These are phyloP conservation scores for Hydrophis major DNA, from an alignment of 2,797 vertebrate genomes.

Conservation along the genomic window DNA sequence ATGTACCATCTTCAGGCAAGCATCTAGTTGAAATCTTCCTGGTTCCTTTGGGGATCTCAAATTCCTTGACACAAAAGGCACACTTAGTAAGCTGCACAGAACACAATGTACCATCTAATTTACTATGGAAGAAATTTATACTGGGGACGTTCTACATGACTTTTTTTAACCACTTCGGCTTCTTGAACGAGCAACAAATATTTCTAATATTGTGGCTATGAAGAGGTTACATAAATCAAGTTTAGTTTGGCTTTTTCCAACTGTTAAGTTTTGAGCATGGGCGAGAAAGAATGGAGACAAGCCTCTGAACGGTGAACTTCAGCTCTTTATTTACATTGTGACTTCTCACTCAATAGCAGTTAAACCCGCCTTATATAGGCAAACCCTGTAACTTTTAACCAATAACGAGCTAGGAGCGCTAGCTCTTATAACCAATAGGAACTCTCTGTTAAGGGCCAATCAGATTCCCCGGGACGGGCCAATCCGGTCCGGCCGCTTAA, in stretches of 20 bases:
- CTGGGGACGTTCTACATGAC: slow-evolving; percentile 46
- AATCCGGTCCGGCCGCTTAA: too few relatives aligned
- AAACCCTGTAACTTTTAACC: too few relatives aligned
- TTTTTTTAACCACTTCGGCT: background rate
- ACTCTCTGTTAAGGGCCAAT: too few relatives aligned
- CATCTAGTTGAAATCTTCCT: slow-evolving; percentile 34
- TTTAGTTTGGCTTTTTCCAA: background rate
- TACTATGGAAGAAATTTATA: slow-evolving; percentile 42
- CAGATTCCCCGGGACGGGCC: too few relatives aligned
- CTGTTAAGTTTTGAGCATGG: too few relatives aligned
- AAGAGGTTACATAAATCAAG: background rate
- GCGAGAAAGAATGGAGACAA: too few relatives aligned
- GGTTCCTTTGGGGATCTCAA: background rate
- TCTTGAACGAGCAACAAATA: background rate
- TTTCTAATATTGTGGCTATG: background rate
- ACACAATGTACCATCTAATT: slow-evolving; percentile 47
- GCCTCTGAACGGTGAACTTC: too few relatives aligned
- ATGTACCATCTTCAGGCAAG: slow-evolving; percentile 17
- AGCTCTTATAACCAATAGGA: too few relatives aligned
- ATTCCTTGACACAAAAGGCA: background rate
- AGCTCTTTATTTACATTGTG: too few relatives aligned
- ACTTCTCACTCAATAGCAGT: too few relatives aligned
- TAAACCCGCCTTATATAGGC: too few relatives aligned
- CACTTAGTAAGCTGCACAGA: background rate
- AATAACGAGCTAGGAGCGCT: too few relatives aligned